Conservation (phyloP, 1,140 invertebrate genomes). For the Venturia canescens region DNA sequence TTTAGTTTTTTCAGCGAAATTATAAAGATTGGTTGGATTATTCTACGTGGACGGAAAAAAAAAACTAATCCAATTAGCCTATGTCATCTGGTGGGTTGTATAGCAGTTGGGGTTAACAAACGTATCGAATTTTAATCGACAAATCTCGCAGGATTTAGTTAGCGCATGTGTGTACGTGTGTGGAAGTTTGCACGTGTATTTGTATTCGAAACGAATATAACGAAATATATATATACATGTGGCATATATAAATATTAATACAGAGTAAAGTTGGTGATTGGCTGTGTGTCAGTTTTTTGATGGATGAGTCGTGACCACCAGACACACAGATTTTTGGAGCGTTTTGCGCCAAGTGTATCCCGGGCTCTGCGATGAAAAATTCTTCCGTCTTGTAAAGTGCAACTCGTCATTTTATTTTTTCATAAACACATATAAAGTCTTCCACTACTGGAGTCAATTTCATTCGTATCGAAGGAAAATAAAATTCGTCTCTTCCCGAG, state of each 20-base stretch:
- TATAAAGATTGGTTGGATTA: conserved; percentile 45
- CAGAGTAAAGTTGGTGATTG: conserved; percentile 4
- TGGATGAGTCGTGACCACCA: conserved; percentile 21
- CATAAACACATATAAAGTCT: not conserved
- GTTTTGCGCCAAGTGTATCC: conserved; percentile 19
- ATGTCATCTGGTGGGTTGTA: conserved; percentile 57
- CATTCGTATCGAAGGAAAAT: conserved; percentile 9
- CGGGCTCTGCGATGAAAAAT: conserved; percentile 31
- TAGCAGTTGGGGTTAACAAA: conserved; percentile 59
- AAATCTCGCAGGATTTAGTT: conserved; percentile 55
- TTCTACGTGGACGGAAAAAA: conserved; percentile 57
- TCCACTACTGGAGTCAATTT: conserved; percentile 5
- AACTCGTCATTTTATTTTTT: conserved; percentile 15
- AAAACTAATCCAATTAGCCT: conserved; percentile 69
- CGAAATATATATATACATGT: conserved; percentile 1
- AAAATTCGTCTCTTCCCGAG: not conserved
- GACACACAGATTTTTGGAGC: conserved; percentile 25
- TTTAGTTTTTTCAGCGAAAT: conserved; percentile 4
- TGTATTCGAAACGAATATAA: not conserved
- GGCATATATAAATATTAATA: conserved; percentile 25
- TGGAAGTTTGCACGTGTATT: not conserved
- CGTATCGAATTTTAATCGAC: conserved; percentile 70
- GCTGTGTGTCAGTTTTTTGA: not conserved
- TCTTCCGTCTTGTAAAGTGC: conserved; percentile 32
- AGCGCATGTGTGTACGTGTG: not conserved